A percentile compares a stretch with the other conserved stretches of the same genome.
These are phyloP conservation scores for Oxyura jamaicensis DNA, from an alignment of 2,113 vertebrate species.

Conservation along the genomic window DNA sequence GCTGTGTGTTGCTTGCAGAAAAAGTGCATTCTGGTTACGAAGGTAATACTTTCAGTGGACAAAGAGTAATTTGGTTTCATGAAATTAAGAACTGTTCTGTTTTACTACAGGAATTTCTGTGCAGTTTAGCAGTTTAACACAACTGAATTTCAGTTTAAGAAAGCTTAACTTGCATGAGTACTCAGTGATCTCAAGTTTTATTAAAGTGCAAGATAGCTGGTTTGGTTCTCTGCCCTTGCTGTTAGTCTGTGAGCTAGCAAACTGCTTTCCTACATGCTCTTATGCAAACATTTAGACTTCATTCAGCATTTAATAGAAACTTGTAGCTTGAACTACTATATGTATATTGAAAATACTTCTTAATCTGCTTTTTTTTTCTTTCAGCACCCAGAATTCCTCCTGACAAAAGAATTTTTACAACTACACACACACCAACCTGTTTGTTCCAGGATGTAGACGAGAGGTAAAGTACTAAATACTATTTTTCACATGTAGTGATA, in stretches of 20 bases:
- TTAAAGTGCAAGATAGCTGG: not conserved
- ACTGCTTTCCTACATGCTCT: not conserved
- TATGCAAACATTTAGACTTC: not conserved
- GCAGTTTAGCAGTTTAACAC: not conserved
- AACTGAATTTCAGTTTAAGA: not conserved
- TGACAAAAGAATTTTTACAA: slow-evolving; percentile 95
- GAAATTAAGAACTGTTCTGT: not conserved
- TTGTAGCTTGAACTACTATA: not conserved
- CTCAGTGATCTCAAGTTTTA: not conserved
- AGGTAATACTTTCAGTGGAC: slow-evolving; percentile 76
- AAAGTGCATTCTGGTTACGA: slow-evolving; percentile 95
- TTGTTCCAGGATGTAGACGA: slow-evolving; percentile 95
- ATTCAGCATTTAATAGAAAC: not conserved
- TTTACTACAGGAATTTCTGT: not conserved
- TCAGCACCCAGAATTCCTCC: slow-evolving; percentile 93
- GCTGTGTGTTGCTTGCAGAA: slow-evolving; percentile 94
- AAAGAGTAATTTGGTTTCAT: not conserved
- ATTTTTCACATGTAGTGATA: not conserved
- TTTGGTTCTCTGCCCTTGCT: not conserved
- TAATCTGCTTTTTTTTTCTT: slow-evolving; percentile 31
- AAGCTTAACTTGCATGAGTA: not conserved
- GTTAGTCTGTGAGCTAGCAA: not conserved
- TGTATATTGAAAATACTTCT: not conserved
- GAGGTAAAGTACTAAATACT: slow-evolving; percentile 74
- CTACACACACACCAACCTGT: slow-evolving; percentile 92